Evolutionary conservation across 2,888 invertebrate species (phyloP).

Genomic region (Rhingia campestris): DNA sequence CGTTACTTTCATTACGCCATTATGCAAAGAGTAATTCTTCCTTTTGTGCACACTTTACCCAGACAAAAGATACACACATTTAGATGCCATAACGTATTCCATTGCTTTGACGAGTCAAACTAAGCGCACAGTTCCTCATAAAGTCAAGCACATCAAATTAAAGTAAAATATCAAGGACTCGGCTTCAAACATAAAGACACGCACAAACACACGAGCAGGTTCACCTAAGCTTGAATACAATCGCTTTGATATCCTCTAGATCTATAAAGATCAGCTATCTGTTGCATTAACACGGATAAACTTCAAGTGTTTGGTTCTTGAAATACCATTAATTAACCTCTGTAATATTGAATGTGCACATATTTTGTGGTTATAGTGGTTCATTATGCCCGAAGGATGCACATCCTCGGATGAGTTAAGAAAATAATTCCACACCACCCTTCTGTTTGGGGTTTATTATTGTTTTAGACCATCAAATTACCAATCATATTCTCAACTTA

Average conservation of each 20-base stretch:
- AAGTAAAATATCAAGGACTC: constrained; percentile 10
- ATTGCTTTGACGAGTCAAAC: constrained; percentile 10
- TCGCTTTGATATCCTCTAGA: background rate
- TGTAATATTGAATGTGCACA: background rate
- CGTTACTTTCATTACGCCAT: constrained; percentile 47
- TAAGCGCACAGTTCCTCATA: background rate
- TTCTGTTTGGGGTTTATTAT: constrained; percentile 18
- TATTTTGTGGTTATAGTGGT: background rate
- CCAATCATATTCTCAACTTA: constrained; percentile 48
- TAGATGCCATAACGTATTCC: constrained; percentile 6
- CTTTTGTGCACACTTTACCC: constrained; percentile 24
- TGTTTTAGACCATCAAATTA: constrained; percentile 39
- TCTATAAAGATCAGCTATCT: background rate
- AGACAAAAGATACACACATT: constrained; percentile 50
- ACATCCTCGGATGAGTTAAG: background rate
- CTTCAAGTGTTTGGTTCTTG: background rate
- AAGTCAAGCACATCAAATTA: constrained; percentile 5
- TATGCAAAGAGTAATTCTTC: constrained; percentile 41
- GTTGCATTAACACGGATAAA: background rate
- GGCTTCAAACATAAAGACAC: too few species aligned
- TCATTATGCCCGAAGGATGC: background rate
- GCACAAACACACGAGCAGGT: background rate
- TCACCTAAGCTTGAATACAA: constrained; percentile 4
- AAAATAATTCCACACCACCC: background rate
- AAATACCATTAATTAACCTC: constrained; percentile 9